Base-by-base conservation (phyloP, 2,888 invertebrate genomes). In the Nomada flava region DNA sequence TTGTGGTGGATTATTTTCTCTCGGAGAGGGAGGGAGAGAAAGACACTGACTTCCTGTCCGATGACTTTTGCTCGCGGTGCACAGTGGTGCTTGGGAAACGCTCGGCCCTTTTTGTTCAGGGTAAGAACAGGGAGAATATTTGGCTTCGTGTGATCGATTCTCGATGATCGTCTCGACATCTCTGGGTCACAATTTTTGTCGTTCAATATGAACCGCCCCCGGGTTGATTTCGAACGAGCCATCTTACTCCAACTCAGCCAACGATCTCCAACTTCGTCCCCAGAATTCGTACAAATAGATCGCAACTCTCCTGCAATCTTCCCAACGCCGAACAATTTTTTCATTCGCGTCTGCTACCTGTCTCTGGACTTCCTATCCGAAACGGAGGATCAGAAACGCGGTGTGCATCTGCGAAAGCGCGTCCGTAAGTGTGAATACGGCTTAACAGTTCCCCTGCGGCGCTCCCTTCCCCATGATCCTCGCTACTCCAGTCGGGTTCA, bases 381-480 rank as follows among this genome's bases (percentile, higher is more conserved):
- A 36, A 36, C 36, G 36, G 36, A 7, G 36, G 36, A 36, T 9
- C 36, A 36, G 36, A 36, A 36, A 64, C 84, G 74, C 65, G 53
- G 81, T 74, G 53, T 53, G 18, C n/a, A 53, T 53, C 53, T 29
- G 29, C 29, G 29, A 5, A 29, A 7, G 7, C 36, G 36, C 36
- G 36, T 0, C 36, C 36, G 36, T 23, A 71, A 82, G 86, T 83
- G 83, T 47, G 47, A 15, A 47, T 15, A 86, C 88, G 87, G 86
- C 87, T 89, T 90, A 89, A 89, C 85, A 85, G 84, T 90, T 83
- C 80, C 84, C 86, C 88, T 84, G 86, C 84, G 87, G 90, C 88
- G 84, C 89, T 86, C 87, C 86, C 83, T 84, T 76, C 36, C 84
- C 76, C 81, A 85, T 85, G 80, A 75, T 72, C 69, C 76, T 44